These are phyloP conservation scores for Heliconius erato DNA, from an alignment of 2,888 invertebrate genomes.

Conservation along the genomic window DNA sequence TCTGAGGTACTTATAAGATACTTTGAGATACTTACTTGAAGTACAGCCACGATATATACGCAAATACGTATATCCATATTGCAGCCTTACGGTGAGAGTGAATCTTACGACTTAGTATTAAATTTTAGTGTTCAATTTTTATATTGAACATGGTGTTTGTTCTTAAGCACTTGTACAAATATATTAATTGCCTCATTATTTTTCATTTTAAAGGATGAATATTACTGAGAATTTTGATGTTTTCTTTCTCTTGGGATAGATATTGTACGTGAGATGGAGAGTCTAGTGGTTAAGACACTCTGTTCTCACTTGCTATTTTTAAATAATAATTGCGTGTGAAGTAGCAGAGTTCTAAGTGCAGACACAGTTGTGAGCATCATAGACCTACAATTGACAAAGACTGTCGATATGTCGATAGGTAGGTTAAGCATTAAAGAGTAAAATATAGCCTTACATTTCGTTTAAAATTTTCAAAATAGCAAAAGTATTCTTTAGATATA, in stretches of 20 bases:
- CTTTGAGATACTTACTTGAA: constrained; percentile 40
- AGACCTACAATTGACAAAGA: too few species aligned
- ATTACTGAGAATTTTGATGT: constrained; percentile 1
- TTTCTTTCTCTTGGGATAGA: not conserved
- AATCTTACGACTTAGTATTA: constrained; percentile 10
- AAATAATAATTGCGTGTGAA: too few species aligned
- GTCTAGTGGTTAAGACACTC: too few species aligned
- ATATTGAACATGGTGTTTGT: constrained; percentile 25
- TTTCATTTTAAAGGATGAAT: not conserved
- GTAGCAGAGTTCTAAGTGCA: too few species aligned
- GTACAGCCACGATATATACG: constrained; percentile 24
- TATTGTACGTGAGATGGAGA: not conserved
- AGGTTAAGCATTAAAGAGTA: too few species aligned
- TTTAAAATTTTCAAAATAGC: too few species aligned
- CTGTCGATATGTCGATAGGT: too few species aligned
- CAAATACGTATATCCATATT: constrained; percentile 36
- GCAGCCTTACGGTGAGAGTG: constrained; percentile 34
- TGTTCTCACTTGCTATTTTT: too few species aligned
- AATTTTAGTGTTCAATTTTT: constrained; percentile 4
- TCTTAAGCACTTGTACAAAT: constrained; percentile 35
- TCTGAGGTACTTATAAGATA: constrained; percentile 10
- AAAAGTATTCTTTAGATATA: too few species aligned
- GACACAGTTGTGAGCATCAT: too few species aligned
- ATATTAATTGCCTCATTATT: constrained; percentile 27
- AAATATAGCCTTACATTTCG: too few species aligned